Conservation (phyloP, 2,113 vertebrate species). For the Dicentrarchus labrax region DNA sequence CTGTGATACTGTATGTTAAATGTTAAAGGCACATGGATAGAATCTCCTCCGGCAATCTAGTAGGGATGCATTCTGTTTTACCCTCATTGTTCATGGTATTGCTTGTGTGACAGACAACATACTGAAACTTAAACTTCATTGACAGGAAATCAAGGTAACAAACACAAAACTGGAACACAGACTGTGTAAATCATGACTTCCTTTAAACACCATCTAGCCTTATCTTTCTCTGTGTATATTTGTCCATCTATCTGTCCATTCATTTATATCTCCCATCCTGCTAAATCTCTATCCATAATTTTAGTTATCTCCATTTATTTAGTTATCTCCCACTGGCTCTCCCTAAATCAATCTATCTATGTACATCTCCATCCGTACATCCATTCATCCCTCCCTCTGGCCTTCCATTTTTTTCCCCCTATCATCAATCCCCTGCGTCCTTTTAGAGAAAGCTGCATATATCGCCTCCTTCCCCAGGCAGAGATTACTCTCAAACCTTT, state of each 20-base stretch:
- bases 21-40: not conserved
- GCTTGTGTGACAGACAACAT: not conserved
- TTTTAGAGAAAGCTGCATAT: conserved; percentile 2
- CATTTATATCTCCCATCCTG: conserved; percentile 6
- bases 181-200: not conserved
- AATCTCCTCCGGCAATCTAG: not conserved
- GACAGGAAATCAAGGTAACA: not conserved
- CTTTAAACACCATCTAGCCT: not conserved
- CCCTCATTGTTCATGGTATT: not conserved
- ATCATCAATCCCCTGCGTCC: conserved; percentile 14
- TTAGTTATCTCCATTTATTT: conserved; percentile 10
- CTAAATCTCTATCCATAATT: conserved; percentile 10
- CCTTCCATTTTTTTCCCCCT: conserved; percentile 23
- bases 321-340: conserved; percentile 19
- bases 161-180: not conserved
- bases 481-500: conserved; percentile 2
- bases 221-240: conserved; percentile 10
- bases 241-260: conserved; percentile 1
- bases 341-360: conserved; percentile 22
- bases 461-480: not conserved
- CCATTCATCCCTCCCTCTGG: conserved; percentile 24
- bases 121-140: not conserved
- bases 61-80: no score
- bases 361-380: conserved; percentile 10
- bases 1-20: no score